Base-by-base conservation (phyloP, 1,140 invertebrate species). In the Cotesia chilonis region DNA sequence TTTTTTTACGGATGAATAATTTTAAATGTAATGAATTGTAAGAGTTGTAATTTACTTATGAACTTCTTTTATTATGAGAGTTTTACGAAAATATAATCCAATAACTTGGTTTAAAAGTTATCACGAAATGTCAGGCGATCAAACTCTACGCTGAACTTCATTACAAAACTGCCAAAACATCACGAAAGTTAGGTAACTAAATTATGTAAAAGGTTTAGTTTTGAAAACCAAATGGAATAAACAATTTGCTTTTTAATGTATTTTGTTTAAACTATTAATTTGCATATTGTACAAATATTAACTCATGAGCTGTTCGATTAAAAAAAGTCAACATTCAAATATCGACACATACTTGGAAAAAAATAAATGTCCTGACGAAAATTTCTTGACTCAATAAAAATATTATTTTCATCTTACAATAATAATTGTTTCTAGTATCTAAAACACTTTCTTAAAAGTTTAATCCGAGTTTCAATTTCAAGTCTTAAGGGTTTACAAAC, bases 81-180 rank as follows among this genome's bases (percentile, higher is more conserved):
- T 68, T 57, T 57, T 6, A 54, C 7, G 20, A 57, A 20, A 14
- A 57, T 20, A 57, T 57, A 17, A 57, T 57, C n/a, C 9, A 57
- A 57, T 57, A 57, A 57, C n/a, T 57, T 57, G n/a, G n/a, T 57
- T 57, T 20, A 35, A 20, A 36, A 60, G 28, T 28, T 60, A 12
- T 57, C 54, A 57, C 54, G 12, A 57, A 20, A 57, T 36, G 59
- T 28, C 59, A 57, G 54, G 20, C 54, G 54, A 57, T 60, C 59
- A 60, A 60, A 35, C 59, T 60, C 59, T 28, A 20, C 20, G 7
- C 5, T 47, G 10, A 60, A 60, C 20, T 60, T 60, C 59, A 60
- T 60, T 60, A 60, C 7, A 35, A 60, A 60, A 35, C 61, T 70
- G 59, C 47, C 61, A 51, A 52, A 70, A 51, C 57, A 51, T 47